Base-by-base conservation (phyloP, 2,888 invertebrate species). In the Marasmarcha lunaedactyla region DNA sequence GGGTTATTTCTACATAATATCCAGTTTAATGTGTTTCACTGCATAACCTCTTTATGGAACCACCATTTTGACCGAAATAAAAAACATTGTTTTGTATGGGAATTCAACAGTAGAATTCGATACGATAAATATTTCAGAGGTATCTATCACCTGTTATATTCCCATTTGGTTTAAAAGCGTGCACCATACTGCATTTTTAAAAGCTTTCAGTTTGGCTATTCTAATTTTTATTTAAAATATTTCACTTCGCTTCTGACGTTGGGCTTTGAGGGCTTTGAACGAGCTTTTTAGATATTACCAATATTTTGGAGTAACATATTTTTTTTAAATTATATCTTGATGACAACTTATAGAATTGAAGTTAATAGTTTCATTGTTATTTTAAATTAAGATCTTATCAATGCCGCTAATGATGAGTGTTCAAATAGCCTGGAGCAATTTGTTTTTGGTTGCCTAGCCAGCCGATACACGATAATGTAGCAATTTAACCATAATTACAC, bases 151-250 rank as follows among this genome's bases (percentile, higher is more conserved):
- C 30, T 30, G 30, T 30, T 30, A 30, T 7, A 30, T 30, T 30
- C 30, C 30, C 30, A 30, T 30, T 30, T 30, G n/a, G 30, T 30
- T 30, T 30, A 30, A 30, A 30, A 30, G 30, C 30, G 30, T 3
- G 9, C 2, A 2, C n/a, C 30, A 11, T 11, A 7, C 30, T 30
- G 30, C 30, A 30, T 30, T 30, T 20, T 30, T 30, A 30, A 30
- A 30, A 30, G 30, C 30, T 30, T 30, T 30, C 10, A 30, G 30
- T 30, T 9, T 30, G 30, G 7, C 20, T 4, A 10, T 30, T 30
- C 30, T 30, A 30, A 30, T 10, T 30, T 30, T 7, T 30, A 30
- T 30, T 30, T 30, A n/a, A 30, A 30, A 2, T 30, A n/a, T n/a
- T 25, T 9, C n/a, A n/a, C n/a, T n/a, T n/a, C n/a, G n/a, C n/a